Evolutionary conservation across 2,113 vertebrate genomes (phyloP).

Genomic region (Eptatretus burgeri): DNA sequence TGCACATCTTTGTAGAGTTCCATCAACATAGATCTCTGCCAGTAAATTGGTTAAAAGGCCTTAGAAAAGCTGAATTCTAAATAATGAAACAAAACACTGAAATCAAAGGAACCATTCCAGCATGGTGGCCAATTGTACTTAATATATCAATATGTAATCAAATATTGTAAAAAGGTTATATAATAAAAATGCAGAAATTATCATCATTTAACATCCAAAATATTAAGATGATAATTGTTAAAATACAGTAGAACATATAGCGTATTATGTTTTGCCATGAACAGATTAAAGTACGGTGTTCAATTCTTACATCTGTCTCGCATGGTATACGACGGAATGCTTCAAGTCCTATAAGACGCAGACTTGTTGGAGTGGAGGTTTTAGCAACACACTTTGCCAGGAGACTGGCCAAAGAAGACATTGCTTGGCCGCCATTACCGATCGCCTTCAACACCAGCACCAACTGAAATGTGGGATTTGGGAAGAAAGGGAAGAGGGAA

Average conservation of each 20-base stretch:
- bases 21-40: conserved; percentile 25
- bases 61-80: background rate
- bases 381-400: conserved; percentile 16
- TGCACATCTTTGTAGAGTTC: conserved; percentile 22
- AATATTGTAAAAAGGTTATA: too few relatives aligned
- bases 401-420: conserved; percentile 15
- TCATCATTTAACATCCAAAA: too few relatives aligned
- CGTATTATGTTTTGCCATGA: too few relatives aligned
- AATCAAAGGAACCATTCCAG: background rate
- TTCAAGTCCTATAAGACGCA: conserved; percentile 26
- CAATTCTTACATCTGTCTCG: conserved; percentile 20
- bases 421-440: conserved; percentile 28
- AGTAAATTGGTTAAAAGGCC: conserved; percentile 12
- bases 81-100: background rate
- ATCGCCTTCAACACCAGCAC: conserved; percentile 30
- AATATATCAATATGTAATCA: too few relatives aligned
- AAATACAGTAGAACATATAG: too few relatives aligned
- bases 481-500: too few relatives aligned
- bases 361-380: conserved; percentile 13
- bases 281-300: too few relatives aligned
- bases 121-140: too few relatives aligned
- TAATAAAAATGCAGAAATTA: too few relatives aligned
- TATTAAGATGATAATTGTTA: too few relatives aligned
- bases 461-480: conserved; percentile 16
- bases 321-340: conserved; percentile 46